A percentile compares a stretch with the other conserved stretches of the same genome.
Conservation (phyloP, 2,113 vertebrate species). For the Erythrocebus patas region DNA sequence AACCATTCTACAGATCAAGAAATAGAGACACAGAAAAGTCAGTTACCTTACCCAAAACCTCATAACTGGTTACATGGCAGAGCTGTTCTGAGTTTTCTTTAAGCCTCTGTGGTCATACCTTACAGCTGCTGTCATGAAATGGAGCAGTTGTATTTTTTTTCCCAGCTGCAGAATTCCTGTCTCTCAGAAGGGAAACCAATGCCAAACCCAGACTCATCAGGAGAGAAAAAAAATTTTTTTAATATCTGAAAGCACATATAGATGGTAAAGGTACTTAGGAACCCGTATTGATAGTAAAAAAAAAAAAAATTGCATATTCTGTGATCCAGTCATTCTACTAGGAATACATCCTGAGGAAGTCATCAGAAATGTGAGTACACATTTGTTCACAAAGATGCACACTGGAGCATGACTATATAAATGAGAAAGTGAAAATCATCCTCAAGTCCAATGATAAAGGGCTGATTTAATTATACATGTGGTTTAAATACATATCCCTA, state of each 20-base stretch:
- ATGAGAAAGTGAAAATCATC: not conserved
- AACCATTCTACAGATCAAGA: not conserved
- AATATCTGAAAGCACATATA: not conserved
- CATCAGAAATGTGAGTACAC: not conserved
- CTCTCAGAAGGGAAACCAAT: not conserved
- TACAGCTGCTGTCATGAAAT: not conserved
- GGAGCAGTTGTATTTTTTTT: not conserved
- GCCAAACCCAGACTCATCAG: not conserved
- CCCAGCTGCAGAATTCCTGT: not conserved
- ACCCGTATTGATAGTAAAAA: not conserved
- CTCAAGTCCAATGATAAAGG: not conserved
- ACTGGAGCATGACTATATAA: not conserved
- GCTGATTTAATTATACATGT: not conserved
- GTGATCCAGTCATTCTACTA: not conserved
- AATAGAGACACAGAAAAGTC: not conserved
- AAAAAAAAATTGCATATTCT: not conserved
- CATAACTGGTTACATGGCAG: not conserved
- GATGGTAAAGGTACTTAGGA: not conserved
- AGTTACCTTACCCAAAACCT: not conserved
- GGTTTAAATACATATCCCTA: not conserved
- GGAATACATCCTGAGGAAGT: not conserved
- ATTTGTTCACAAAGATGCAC: not conserved
- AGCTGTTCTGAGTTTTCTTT: not conserved
- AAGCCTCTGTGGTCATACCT: not conserved
- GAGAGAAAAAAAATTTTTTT: not conserved